Conservation (phyloP, 2,113 vertebrate genomes). For the Pseudolaguvia tuberculata region DNA sequence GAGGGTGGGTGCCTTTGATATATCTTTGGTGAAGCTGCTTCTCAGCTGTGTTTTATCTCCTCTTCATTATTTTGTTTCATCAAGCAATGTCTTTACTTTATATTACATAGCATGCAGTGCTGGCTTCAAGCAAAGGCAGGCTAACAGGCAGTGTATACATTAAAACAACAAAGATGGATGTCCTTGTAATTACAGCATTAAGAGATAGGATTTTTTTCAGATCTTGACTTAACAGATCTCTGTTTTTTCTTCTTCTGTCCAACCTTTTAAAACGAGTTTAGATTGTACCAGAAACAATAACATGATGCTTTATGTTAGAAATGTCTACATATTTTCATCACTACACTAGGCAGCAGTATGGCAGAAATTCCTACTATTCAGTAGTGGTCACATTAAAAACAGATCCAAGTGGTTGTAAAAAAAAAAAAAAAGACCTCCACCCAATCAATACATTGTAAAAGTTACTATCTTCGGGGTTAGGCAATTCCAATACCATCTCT, state of each 20-base stretch:
- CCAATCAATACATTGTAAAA: background rate
- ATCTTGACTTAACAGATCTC: constrained; percentile 7
- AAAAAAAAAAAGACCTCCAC: background rate
- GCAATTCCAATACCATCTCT: background rate
- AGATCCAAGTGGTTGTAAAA: background rate
- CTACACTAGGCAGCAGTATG: background rate
- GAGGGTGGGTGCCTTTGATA: constrained; percentile 48
- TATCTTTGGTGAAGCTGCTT: constrained; percentile 47
- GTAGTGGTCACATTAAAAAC: background rate
- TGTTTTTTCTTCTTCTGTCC: background rate
- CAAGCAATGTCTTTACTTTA: constrained; percentile 42
- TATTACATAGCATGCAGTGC: constrained; percentile 45
- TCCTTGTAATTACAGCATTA: background rate
- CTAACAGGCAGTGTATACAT: constrained; percentile 38
- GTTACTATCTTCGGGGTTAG: background rate
- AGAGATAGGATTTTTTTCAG: background rate
- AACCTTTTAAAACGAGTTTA: background rate
- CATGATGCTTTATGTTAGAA: background rate
- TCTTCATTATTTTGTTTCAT: constrained; percentile 37
- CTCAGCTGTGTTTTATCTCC: constrained; percentile 47
- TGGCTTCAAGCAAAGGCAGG: constrained; percentile 13
- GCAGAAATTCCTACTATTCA: background rate
- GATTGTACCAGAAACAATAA: background rate
- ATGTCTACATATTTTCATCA: background rate
- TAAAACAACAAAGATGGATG: constrained; percentile 15